phyloP scores from a whole-genome alignment of 2,888 invertebrate species.

The Drosophila mettleri region DNA sequence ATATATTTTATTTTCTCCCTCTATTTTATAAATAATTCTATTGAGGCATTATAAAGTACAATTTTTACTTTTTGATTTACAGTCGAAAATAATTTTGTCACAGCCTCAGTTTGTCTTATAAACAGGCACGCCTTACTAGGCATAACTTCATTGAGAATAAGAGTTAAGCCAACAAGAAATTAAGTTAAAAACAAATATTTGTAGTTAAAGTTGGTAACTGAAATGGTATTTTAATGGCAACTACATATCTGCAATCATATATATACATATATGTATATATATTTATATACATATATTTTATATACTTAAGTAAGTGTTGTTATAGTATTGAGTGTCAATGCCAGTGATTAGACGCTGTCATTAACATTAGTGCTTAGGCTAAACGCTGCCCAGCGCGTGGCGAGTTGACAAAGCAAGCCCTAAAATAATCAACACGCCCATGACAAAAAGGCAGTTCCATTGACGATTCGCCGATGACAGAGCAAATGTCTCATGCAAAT shows the following conservation, averaged over 20 bases:
- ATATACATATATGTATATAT: background rate
- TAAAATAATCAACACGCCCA: conserved; percentile 28
- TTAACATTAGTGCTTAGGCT: conserved; percentile 34
- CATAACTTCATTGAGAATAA: background rate
- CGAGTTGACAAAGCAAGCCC: conserved; percentile 1
- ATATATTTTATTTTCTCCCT: too few relatives aligned
- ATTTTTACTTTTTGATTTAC: too few relatives aligned
- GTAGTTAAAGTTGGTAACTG: background rate
- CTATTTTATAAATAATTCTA: too few relatives aligned
- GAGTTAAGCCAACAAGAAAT: background rate
- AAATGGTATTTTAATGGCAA: background rate
- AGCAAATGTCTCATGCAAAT: conserved; percentile 48
- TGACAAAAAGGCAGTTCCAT: conserved; percentile 30
- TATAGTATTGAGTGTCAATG: conserved; percentile 38
- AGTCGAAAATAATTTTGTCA: too few relatives aligned
- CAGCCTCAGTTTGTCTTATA: background rate
- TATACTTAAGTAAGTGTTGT: conserved; percentile 2
- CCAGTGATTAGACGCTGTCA: conserved; percentile 45
- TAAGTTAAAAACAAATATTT: background rate
- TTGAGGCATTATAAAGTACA: too few relatives aligned
- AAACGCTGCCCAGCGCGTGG: conserved; percentile 1
- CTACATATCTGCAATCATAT: background rate
- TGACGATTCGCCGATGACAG: conserved; percentile 27
- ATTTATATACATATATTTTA: background rate
- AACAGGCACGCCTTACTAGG: background rate